These are phyloP conservation scores for Oryzias melastigma DNA, from an alignment of 2,113 vertebrate species.

Conservation along the genomic window DNA sequence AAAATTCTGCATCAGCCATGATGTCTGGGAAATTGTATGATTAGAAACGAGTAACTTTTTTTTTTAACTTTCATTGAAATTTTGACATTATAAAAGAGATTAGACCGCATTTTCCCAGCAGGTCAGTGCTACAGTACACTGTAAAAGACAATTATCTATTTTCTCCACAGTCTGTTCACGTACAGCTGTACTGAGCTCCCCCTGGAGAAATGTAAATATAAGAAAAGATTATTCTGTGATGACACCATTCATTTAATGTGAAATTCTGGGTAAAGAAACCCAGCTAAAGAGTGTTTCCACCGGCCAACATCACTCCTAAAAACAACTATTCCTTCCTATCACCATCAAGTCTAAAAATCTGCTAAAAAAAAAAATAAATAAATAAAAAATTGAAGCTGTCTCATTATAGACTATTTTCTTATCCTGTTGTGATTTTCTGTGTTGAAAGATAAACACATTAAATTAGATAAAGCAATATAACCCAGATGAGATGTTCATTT, in stretches of 20 bases:
- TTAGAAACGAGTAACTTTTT: neutral
- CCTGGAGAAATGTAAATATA: conserved; percentile 35
- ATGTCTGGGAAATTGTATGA: neutral
- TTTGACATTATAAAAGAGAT: conserved; percentile 9
- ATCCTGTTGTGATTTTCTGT: conserved; percentile 12
- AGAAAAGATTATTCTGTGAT: conserved; percentile 33
- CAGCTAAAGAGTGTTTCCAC: conserved; percentile 2
- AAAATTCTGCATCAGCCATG: neutral
- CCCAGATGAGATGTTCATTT: conserved; percentile 25
- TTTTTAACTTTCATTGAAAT: neutral
- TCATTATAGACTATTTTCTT: neutral
- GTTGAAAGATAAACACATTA: conserved; percentile 23
- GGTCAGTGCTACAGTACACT: conserved; percentile 20
- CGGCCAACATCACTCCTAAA: neutral
- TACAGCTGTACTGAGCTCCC: conserved; percentile 31
- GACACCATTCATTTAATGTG: conserved; percentile 51
- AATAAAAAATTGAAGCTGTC: neutral
- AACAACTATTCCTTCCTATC: neutral
- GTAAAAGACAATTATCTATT: conserved; percentile 5
- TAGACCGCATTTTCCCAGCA: conserved; percentile 12
- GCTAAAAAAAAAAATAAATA: neutral
- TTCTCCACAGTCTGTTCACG: conserved; percentile 36
- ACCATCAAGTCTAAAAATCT: conserved; percentile 1
- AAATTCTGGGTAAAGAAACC: conserved; percentile 35
- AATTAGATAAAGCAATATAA: conserved; percentile 24